Evolutionary conservation across 2,797 vertebrate genomes (phyloP).

Genomic region (Diglossa cyanea): DNA sequence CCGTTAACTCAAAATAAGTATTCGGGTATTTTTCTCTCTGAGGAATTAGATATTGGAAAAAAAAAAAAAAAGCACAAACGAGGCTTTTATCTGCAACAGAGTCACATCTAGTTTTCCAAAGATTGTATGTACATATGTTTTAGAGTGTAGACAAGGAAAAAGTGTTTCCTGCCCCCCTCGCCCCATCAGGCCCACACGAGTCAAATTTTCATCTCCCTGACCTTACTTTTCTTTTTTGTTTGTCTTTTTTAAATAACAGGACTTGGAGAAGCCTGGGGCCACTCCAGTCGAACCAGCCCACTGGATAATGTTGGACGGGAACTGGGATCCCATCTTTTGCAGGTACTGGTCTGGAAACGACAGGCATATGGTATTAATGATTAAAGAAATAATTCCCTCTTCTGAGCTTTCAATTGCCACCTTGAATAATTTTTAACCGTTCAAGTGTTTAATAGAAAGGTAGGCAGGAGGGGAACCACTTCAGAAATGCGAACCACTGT

Average conservation of each 20-base stretch:
- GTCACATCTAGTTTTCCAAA: background rate
- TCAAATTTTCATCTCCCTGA: background rate
- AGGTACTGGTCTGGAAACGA: constrained; percentile 79
- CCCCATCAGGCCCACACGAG: background rate
- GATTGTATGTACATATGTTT: background rate
- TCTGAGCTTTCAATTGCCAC: constrained; percentile 41
- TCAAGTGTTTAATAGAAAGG: background rate
- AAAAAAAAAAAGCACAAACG: background rate
- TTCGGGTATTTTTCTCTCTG: background rate
- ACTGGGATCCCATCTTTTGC: constrained; percentile 92
- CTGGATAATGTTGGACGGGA: constrained; percentile 91
- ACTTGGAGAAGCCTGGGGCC: constrained; percentile 96
- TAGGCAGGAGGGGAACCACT: background rate
- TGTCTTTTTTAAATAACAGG: constrained; percentile 75
- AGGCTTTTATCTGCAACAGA: background rate
- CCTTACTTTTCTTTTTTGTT: background rate
- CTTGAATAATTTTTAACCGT: constrained; percentile 60
- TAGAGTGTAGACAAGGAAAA: background rate
- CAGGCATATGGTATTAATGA: constrained; percentile 48
- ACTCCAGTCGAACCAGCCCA: constrained; percentile 86
- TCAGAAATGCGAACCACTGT: fast-evolving
- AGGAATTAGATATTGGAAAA: background rate
- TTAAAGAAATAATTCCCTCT: constrained; percentile 45
- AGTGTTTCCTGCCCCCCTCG: fast-evolving
- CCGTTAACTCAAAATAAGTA: background rate